phyloP scores from a whole-genome alignment of 2,113 vertebrate species.

The Apteryx mantelli region DNA sequence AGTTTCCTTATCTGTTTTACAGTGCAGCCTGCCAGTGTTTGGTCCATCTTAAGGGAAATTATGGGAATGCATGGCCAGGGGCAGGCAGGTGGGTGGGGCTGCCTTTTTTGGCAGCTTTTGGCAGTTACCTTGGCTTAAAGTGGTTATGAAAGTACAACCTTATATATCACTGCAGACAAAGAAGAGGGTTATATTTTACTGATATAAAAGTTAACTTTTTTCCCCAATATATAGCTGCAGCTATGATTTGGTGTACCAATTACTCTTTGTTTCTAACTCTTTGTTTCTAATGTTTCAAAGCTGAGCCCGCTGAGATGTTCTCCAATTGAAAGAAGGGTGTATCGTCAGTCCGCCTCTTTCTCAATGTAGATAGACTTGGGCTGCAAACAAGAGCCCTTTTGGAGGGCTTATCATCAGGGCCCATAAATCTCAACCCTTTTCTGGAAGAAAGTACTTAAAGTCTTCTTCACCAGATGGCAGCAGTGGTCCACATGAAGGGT shows the following conservation, averaged over 20 bases:
- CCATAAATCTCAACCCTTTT: not conserved
- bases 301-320: not conserved
- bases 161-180: fast-evolving
- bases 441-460: not conserved
- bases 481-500: not conserved
- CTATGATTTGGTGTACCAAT: not conserved
- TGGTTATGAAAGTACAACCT: not conserved
- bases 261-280: not conserved
- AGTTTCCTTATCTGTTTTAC: not conserved
- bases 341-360: not conserved
- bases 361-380: not conserved
- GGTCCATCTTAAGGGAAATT: not conserved
- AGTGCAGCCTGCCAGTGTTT: not conserved
- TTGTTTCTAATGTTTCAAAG: not conserved
- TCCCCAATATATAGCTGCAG: not conserved
- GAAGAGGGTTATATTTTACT: not conserved
- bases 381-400: not conserved
- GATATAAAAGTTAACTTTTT: not conserved
- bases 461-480: not conserved
- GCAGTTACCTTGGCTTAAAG: not conserved
- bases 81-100: not conserved
- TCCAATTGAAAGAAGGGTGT: not conserved
- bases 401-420: not conserved
- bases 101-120: not conserved
- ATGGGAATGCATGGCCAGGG: not conserved